Conservation (phyloP, 2,113 vertebrate species). For the Boleophthalmus pectinirostris region DNA sequence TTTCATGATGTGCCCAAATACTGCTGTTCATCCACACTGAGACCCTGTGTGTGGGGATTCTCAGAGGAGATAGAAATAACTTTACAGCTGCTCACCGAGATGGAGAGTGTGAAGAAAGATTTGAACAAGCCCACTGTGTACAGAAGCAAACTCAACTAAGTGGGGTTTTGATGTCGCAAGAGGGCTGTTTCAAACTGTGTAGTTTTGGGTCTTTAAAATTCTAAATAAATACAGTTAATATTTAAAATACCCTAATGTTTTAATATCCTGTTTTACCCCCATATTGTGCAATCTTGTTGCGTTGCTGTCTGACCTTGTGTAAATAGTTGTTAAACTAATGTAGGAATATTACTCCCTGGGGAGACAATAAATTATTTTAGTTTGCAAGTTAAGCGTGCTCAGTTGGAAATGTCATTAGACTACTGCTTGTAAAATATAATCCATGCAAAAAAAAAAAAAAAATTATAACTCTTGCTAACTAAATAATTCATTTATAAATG, state of each 20-base stretch:
- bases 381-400: neutral
- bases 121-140: constrained; percentile 3
- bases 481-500: too few species aligned
- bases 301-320: neutral
- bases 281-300: neutral
- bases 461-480: too few species aligned
- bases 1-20: constrained; percentile 42
- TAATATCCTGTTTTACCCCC: neutral
- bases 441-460: too few species aligned
- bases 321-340: neutral
- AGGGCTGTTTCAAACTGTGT: neutral
- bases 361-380: constrained; percentile 4
- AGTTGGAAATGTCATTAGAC: neutral
- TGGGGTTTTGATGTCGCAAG: constrained; percentile 7
- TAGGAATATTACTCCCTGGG: neutral
- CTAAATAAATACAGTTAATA: neutral
- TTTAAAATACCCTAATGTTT: neutral
- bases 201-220: neutral
- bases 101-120: neutral
- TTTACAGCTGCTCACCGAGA: constrained; percentile 33
- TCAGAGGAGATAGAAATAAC: constrained; percentile 25
- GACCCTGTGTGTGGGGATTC: constrained; percentile 29
- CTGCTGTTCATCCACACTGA: constrained; percentile 37
- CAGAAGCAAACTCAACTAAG: constrained; percentile 13
- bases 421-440: too few species aligned